Base-by-base conservation (phyloP, 2,888 invertebrate species). In the Nycteola revayana region DNA sequence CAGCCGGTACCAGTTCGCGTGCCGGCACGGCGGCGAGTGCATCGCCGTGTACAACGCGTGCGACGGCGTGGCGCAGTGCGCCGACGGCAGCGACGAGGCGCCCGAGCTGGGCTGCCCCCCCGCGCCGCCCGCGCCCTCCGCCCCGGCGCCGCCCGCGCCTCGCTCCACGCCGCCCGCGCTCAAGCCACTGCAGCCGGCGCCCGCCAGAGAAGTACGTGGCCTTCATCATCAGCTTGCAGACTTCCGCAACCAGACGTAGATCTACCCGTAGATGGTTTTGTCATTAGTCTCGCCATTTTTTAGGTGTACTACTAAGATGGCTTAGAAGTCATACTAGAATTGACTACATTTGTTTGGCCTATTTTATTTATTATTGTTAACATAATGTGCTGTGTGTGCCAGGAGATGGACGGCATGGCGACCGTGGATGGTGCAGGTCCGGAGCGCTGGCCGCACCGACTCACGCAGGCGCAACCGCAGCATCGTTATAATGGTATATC, bases 41-140 rank as follows among this genome's bases (percentile, higher is more conserved):
- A 96, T 98, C 62, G 98, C 97, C 3, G 91, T 97, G 59, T 98
- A 98, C 85, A 98, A 98, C 81, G 96, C 95, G 5, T 98, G 98
- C 68, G 96, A 98, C 79, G 97, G 97, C 31, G 95, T 98, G 58
- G 94, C 96, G 11, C 97, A 97, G 83, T 97, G 96, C 79, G 91
- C 94, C 1, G 97, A 98, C 86, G 96, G 94, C 49, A 96, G 96
- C 69, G 98, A 98, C 78, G 97, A 97, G 84, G 95, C 94, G 29
- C 92, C 94, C 14, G 96, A 96, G 81, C 90, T 96, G 45, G 92
- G 92, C 42, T 95, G 95, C 69, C 95, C 94, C 1, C 78, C 86
- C 32, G 66, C 85, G 7, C 33, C 34, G 31, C 10, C 42, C 9
- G 39, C 32, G 25, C 33, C 59, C 48, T 29, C 38, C 26, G 20